Evolutionary conservation across 1,140 invertebrate species (phyloP).

Genomic region (Drosophila miranda): DNA sequence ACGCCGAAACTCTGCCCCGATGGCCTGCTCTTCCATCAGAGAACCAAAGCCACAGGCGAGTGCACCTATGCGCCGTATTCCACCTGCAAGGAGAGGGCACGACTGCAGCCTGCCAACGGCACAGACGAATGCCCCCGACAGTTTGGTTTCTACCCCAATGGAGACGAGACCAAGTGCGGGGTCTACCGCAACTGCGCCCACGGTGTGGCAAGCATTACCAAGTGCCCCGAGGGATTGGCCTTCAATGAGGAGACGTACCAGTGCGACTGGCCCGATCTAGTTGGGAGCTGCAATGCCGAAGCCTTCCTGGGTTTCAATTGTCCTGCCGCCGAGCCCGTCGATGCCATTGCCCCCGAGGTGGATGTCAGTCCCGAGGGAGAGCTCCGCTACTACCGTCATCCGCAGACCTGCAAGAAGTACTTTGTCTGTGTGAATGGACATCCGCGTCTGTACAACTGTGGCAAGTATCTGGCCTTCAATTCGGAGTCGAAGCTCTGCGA

Average conservation of each 20-base stretch:
- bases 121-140: slow-evolving; percentile 92
- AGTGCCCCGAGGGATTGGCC: slow-evolving; percentile 92
- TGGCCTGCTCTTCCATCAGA: slow-evolving; percentile 92
- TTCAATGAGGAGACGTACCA: slow-evolving; percentile 90
- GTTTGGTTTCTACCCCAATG: slow-evolving; percentile 90
- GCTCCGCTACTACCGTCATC: slow-evolving; percentile 84
- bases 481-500: slow-evolving; percentile 72
- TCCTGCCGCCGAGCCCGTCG: slow-evolving; percentile 81
- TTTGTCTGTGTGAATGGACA: slow-evolving; percentile 90
- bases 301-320: slow-evolving; percentile 88
- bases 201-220: slow-evolving; percentile 83
- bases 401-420: slow-evolving; percentile 89
- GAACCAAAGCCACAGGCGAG: slow-evolving; percentile 87
- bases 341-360: slow-evolving; percentile 78
- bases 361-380: slow-evolving; percentile 83
- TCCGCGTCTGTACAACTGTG: slow-evolving; percentile 83
- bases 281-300: slow-evolving; percentile 89
- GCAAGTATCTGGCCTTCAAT: slow-evolving; percentile 79
- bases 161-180: slow-evolving; percentile 89
- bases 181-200: slow-evolving; percentile 92
- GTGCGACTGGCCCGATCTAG: slow-evolving; percentile 94
- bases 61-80: slow-evolving; percentile 92
- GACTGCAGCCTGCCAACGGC: slow-evolving; percentile 84
- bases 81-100: slow-evolving; percentile 88
- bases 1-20: slow-evolving; percentile 91